Percentiles rank a stretch among this genome's conserved stretches.
phyloP scores from a whole-genome alignment of 1,140 invertebrate species.

The Apocrypta bakeri region DNA sequence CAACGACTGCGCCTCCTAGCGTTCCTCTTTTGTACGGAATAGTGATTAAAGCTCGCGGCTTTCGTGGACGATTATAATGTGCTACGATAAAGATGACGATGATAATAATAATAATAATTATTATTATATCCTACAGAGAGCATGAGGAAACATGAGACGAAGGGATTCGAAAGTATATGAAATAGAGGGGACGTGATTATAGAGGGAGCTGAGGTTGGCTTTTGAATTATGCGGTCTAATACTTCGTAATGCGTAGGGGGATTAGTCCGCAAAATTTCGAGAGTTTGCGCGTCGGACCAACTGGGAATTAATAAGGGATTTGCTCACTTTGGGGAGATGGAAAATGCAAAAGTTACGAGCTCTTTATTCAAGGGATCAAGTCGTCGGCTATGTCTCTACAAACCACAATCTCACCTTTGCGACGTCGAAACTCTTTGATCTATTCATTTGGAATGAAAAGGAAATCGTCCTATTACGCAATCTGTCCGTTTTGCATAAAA shows the following conservation, averaged over 20 bases:
- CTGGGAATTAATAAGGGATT: slow-evolving; percentile 40
- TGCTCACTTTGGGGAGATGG: not conserved
- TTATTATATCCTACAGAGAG: too few species aligned
- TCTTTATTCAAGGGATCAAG: not conserved
- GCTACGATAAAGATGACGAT: not conserved
- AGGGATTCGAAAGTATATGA: too few species aligned
- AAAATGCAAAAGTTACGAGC: slow-evolving; percentile 22
- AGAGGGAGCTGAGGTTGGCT: not conserved
- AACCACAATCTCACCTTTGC: too few species aligned
- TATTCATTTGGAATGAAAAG: too few species aligned
- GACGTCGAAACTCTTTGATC: too few species aligned
- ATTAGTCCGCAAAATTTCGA: slow-evolving; percentile 36
- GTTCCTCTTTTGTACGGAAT: not conserved
- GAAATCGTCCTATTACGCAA: too few species aligned
- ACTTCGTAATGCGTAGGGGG: slow-evolving; percentile 32
- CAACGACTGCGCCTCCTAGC: not conserved
- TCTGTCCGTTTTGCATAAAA: too few species aligned
- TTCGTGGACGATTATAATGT: not conserved
- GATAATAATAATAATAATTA: not conserved
- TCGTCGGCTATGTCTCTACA: not conserved
- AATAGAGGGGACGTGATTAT: not conserved
- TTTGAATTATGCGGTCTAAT: slow-evolving; percentile 39
- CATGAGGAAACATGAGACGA: too few species aligned
- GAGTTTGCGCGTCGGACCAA: not conserved
- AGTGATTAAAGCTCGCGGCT: slow-evolving; percentile 22